phyloP scores from a whole-genome alignment of 1,140 invertebrate genomes.

The Elysia chlorotica region DNA sequence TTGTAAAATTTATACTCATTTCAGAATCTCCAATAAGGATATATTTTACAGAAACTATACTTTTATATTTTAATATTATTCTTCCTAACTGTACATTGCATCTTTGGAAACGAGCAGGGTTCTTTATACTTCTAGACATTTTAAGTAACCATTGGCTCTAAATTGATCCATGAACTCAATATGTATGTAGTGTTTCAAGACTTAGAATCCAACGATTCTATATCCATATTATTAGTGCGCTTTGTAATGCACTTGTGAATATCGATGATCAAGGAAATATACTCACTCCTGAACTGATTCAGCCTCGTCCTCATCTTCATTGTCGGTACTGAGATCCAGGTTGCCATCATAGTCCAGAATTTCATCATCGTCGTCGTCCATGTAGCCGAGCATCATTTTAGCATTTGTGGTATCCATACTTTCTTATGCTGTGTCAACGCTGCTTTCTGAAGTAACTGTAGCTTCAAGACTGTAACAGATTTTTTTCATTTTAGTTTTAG shows the following conservation, averaged over 20 bases:
- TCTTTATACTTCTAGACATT: neutral
- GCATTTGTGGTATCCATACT: conserved; percentile 18
- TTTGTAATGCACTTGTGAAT: neutral
- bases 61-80: too few relatives aligned
- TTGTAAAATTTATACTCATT: too few relatives aligned
- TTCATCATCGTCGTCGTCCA: conserved; percentile 38
- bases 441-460: neutral
- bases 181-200: neutral
- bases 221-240: neutral
- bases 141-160: neutral
- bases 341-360: conserved; percentile 37
- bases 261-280: neutral
- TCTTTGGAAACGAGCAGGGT: neutral
- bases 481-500: neutral
- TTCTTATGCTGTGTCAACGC: neutral
- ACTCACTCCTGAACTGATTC: conserved; percentile 27
- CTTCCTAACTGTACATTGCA: too few relatives aligned
- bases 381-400: conserved; percentile 18
- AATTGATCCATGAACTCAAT: neutral
- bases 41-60: too few relatives aligned
- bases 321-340: conserved; percentile 28
- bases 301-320: conserved; percentile 34
- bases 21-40: too few relatives aligned
- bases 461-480: neutral
- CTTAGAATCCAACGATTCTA: neutral